Evolutionary conservation across 1,140 invertebrate genomes (phyloP), one percentile per base, ranked within the genome.

Genomic region (Bradysia coprophila): DNA sequence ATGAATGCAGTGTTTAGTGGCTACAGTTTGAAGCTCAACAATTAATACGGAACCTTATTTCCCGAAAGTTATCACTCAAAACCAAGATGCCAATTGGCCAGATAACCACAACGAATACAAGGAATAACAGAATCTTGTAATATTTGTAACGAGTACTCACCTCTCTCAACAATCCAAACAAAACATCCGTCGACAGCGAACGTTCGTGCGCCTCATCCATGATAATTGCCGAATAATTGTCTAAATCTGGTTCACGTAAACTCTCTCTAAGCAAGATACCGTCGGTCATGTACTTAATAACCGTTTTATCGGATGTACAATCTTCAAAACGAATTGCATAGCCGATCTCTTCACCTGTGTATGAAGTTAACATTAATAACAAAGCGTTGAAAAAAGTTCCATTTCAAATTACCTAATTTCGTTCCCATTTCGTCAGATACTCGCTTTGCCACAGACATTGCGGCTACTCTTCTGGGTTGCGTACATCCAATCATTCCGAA

Each of bases 281-380:
- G 64, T 98, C 95, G 1, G 95, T 99, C 93, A 98, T 98, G 58
- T 98, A 98, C 63, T 98, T 98, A 32, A 98, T 96, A 6, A 95
- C 76, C 0, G 94, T 97, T 56, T 87, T 81, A 55, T 94, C 87
- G 1, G 81, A 87, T 1, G 96, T 98, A 58, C 94, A 98, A 63
- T 99, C 96, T 63, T 99, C 96, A 67, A 99, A 99, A 55, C 96
- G 86, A 56, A 99, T 99, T 9, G 95, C 92, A 66, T 99, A 99
- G 15, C 96, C 96, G 21, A 98, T 87, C 61, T 91, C 84, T 38
- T 88, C 81, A 16, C 87, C 74, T 73, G 47, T 2, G 48, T 45
- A 24, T 28, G 39, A 37, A 38, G 21, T 19, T 28, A 10, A 20
- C 13, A 40, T 13, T 5, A 20, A 45, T 28, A 33, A 33, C 40